Conservation (phyloP, 2,113 vertebrate genomes). For the Tyto alba region DNA sequence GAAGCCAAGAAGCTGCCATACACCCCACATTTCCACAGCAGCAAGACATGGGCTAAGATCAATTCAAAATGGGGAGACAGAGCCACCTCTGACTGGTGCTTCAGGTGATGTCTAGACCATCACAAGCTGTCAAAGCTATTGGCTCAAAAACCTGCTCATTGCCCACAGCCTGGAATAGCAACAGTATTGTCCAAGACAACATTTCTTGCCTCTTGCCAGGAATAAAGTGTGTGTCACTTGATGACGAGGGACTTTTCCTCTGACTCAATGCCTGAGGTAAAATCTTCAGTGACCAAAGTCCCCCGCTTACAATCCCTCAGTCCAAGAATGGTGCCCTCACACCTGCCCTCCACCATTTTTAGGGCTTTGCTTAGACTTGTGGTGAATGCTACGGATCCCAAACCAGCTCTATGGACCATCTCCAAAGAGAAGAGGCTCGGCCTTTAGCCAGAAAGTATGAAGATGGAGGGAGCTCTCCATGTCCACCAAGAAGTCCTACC, state of each 20-base stretch:
- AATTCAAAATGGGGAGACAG: neutral
- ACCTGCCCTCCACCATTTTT: neutral
- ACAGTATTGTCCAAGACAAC: neutral
- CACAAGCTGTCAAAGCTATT: neutral
- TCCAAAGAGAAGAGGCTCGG: neutral
- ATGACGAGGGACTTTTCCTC: neutral
- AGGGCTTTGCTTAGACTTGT: neutral
- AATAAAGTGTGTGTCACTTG: constrained; percentile 31
- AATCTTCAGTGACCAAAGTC: neutral
- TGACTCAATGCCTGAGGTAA: constrained; percentile 28
- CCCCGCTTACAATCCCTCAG: neutral
- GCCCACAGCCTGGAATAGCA: neutral
- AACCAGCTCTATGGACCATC: neutral
- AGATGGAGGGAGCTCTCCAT: neutral
- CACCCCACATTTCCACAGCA: neutral
- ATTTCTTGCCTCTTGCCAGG: neutral
- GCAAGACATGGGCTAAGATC: neutral
- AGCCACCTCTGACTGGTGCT: neutral
- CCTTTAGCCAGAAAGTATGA: neutral
- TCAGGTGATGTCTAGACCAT: constrained; percentile 29
- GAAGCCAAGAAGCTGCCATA: neutral
- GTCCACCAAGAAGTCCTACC: neutral
- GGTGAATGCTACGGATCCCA: neutral
- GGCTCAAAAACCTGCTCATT: neutral
- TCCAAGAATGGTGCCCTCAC: neutral